Base-by-base conservation (phyloP, 2,797 vertebrate species). In the Tamandua tetradactyla region DNA sequence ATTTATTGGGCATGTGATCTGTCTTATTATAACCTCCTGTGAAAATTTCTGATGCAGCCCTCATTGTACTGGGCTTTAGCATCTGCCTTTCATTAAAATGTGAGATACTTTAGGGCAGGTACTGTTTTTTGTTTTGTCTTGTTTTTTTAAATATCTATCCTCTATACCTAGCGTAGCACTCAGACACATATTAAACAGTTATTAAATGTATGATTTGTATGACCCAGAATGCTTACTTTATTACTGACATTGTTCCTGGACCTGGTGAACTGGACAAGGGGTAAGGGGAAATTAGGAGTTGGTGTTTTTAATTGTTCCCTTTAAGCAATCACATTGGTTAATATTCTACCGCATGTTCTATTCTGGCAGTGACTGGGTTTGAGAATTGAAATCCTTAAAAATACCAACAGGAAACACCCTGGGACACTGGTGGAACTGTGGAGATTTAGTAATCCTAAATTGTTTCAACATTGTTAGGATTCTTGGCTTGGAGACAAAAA, bases 361-460 rank as follows among this genome's bases (percentile, higher is more conserved):
- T 86, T 74, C 62, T 92, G 81, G 64, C 32, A 69, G 32, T 52
- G 61, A 86, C 61, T 72, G 13, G 7, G 90, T 95, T 92, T 79
- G 95, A 86, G 71, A 94, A 89, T 80, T 95, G 49, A 89, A 85
- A 72, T 74, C 25, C 55, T 91, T 35, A 57, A 87, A 91, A 87
- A n/a, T 72, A 64, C 61, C 57, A 95, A 18, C 27, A 72, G 78
- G 89, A 93, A 74, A 95, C 42, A 57, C 78, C 30, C 7, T 30
- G 42, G 79, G 78, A 59, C 42, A 35, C 57, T 86, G 64, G 35
- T 93, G 62, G 14, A 47, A 7, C 47, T 75, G 69, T 85, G 76
- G 32, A 78, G 85, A 80, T 62, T 94, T 76, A 64, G 85, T 72
- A 68, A 95, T 71, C n/a, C 15, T 85, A 66, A 87, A 86, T 64